Base-by-base conservation (phyloP, 2,113 vertebrate species). In the Chiloscyllium plagiosum region DNA sequence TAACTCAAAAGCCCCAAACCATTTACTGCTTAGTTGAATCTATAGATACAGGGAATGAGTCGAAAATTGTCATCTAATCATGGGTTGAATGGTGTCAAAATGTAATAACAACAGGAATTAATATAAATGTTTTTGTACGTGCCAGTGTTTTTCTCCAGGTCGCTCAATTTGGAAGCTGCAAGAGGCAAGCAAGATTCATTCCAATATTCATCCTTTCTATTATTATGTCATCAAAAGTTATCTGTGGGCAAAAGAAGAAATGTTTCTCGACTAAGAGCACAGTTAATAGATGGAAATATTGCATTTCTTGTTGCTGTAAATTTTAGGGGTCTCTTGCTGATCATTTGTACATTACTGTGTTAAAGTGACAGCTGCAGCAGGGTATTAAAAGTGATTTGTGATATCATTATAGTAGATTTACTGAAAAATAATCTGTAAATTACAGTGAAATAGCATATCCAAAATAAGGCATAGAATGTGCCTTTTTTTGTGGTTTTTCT, bases 341-440 rank as follows among this genome's bases (percentile, higher is more conserved):
- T 69, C 66, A 37, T 68, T 8, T 70, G 37, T 7, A 47, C 69
- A 33, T 94, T 69, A 24, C 61, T 69, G 66, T 70, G 66, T 66
- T 94, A 68, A 94, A 42, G n/a, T 94, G 92, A 94, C 92, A 94
- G 66, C 92, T 93, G 90, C 61, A 69, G 65, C 19, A 94, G 19
- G n/a, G 37, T 24, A 70, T 94, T 94, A 94, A 42, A 37, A 65
- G 65, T 20, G 37, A 37, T 19, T 94, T 69, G 92, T 69, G 65
- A 42, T 66, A 69, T 94, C 65, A 93, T 93, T 93, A 66, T 15
- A 29, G 90, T 29, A 94, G 66, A 22, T 69, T 94, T 94, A 69
- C 66, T 94, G 92, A 37, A n/a, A 47, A 94, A 94, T 94, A 94
- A 94, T 94, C 61, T 94, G 92, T 69, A n/a, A 69, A 42, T 69